Base-by-base conservation (phyloP, 2,888 invertebrate species). In the Helleia helle region DNA sequence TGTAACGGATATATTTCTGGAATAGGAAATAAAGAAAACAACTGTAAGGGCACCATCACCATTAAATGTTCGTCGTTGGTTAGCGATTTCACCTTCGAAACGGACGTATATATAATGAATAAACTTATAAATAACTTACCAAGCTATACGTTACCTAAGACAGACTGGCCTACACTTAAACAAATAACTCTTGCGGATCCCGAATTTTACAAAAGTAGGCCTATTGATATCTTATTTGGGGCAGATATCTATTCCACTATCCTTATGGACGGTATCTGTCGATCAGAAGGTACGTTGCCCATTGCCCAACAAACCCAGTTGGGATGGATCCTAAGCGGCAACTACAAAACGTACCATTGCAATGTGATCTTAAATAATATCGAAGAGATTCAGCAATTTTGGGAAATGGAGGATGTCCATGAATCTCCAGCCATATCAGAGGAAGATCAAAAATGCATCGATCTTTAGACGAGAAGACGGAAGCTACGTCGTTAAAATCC, bases 291-390 rank as follows among this genome's bases (percentile, higher is more conserved):
- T n/a, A n/a, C n/a, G n/a, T n/a, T n/a, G 45, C 1, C 6, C 29
- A 6, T 37, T 12, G 44, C 48, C 3, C 55, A 53, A 38, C 46
- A 50, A 25, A 55, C 52, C 2, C 38, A 22, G 11, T 15, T 50
- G 0, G 52, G 54, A 4, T 52, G 52, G 51, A 41, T 55, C 9
- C 14, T 55, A 28, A 38, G 36, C 5, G 51, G 53, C 7, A 37
- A 25, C 9, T 22, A 36, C 0, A 38, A 13, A 27, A 26, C 11
- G 3, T 30, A 31, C 6, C n/a, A n/a, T 40, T 37, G 17, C 27
- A 42, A n/a, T 47, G 42, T 14, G 38, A 44, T 6, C 37, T 44
- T 1, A 18, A 30, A n/a, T 1, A n/a, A n/a, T n/a, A n/a, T n/a
- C n/a, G n/a, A n/a, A n/a, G n/a, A n/a, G n/a, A n/a, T n/a, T n/a